Evolutionary conservation across 2,797 vertebrate genomes (phyloP).

Genomic region (Melanotaenia pygmaea): DNA sequence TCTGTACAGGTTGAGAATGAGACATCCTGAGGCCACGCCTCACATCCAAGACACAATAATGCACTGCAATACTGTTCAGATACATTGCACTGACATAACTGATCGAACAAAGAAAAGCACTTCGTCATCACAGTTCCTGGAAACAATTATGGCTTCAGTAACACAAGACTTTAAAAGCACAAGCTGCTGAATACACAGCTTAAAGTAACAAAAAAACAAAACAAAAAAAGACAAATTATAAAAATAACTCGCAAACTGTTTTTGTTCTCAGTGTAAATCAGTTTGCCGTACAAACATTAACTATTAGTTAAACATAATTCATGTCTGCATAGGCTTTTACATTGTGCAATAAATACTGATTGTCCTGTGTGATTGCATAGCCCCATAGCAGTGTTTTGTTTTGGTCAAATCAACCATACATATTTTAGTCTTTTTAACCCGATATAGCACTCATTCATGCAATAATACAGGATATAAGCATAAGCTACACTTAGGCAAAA

Average conservation of each 20-base stretch:
- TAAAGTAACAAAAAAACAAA: constrained; percentile 2
- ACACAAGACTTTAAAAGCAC: constrained; percentile 46
- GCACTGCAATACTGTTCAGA: constrained; percentile 43
- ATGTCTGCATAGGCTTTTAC: constrained; percentile 60
- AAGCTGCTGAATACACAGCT: constrained; percentile 7
- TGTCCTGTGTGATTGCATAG: constrained; percentile 72
- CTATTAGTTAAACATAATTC: constrained; percentile 44
- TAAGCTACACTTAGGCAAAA: constrained; percentile 37
- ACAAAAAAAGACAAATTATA: constrained; percentile 13
- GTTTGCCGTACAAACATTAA: constrained; percentile 17
- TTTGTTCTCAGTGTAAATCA: constrained; percentile 17
- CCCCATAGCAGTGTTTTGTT: constrained; percentile 39
- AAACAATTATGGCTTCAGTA: constrained; percentile 68
- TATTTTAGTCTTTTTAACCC: constrained; percentile 4
- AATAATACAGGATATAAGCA: constrained; percentile 32
- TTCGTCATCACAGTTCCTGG: constrained; percentile 45
- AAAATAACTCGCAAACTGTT: constrained; percentile 29
- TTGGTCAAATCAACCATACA: constrained; percentile 69
- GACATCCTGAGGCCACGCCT: constrained; percentile 12
- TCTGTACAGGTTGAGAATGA: constrained; percentile 6
- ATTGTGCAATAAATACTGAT: constrained; percentile 77
- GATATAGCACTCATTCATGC: constrained; percentile 37
- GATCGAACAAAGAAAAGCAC: constrained; percentile 49
- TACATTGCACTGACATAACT: constrained; percentile 48
- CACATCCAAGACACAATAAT: constrained; percentile 42